phyloP scores from a whole-genome alignment of 2,797 vertebrate genomes.

The Novumbra hubbsi region DNA sequence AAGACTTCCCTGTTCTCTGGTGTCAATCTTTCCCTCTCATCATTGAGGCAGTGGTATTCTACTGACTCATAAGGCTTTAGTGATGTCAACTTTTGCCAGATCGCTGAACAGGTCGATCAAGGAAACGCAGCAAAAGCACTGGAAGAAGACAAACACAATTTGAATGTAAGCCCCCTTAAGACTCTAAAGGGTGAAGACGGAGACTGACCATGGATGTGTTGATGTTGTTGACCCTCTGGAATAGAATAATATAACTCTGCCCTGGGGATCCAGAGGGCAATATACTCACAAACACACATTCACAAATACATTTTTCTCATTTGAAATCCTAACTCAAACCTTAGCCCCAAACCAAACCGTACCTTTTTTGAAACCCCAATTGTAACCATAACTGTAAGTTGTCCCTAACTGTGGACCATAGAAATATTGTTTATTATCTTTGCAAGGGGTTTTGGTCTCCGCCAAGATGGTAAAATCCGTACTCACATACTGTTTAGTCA shows the following conservation, averaged over 20 bases:
- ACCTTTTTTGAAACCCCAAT: too few species aligned
- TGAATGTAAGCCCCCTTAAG: constrained; percentile 15
- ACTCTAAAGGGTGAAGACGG: constrained; percentile 35
- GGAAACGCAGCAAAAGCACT: neutral
- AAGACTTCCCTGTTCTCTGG: neutral
- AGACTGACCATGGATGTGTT: constrained; percentile 45
- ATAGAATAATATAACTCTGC: constrained; percentile 46
- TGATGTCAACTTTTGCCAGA: neutral
- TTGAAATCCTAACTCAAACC: too few species aligned
- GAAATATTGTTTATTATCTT: too few species aligned
- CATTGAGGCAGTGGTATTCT: neutral
- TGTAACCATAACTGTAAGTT: too few species aligned
- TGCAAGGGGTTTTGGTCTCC: too few species aligned
- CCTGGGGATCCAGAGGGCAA: constrained; percentile 31
- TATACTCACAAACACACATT: constrained; percentile 6
- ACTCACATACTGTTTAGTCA: neutral
- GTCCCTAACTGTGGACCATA: too few species aligned
- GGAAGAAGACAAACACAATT: neutral
- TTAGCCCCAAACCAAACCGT: too few species aligned
- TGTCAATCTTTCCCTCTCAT: neutral
- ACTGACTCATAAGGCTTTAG: neutral
- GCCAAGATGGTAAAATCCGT: too few species aligned
- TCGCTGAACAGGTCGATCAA: neutral
- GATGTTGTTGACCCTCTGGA: constrained; percentile 52
- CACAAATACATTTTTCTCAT: neutral